These are phyloP conservation scores for Hipparchia sbordonii DNA, from an alignment of 2,888 invertebrate species.

Conservation along the genomic window DNA sequence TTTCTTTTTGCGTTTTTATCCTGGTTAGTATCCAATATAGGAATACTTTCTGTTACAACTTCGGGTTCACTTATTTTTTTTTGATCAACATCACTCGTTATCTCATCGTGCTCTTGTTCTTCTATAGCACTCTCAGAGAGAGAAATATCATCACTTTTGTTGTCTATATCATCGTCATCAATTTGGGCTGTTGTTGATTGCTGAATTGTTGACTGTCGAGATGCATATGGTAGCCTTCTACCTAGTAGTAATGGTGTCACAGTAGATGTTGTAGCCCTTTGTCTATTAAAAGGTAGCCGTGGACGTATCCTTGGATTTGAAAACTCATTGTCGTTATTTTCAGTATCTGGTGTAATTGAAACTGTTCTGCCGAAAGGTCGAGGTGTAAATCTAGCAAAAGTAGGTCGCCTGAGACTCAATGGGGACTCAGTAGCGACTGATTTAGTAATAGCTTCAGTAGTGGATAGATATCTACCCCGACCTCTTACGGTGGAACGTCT, in stretches of 20 bases:
- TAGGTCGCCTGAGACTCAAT: constrained; percentile 56
- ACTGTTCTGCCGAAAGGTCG: constrained; percentile 66
- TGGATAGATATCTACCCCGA: constrained; percentile 61
- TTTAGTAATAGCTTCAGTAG: constrained; percentile 54
- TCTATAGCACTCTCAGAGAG: constrained; percentile 78
- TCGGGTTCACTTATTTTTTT: constrained; percentile 56
- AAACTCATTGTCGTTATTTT: constrained; percentile 45
- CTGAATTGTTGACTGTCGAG: constrained; percentile 58
- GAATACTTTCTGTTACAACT: constrained; percentile 47
- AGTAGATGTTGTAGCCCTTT: constrained; percentile 50
- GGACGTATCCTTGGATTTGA: constrained; percentile 49
- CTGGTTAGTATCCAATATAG: constrained; percentile 55
- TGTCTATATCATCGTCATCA: constrained; percentile 63
- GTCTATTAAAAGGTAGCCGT: constrained; percentile 57
- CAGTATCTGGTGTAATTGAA: constrained; percentile 42
- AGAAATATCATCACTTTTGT: constrained; percentile 67
- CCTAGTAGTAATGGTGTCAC: constrained; percentile 50
- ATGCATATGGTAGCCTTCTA: constrained; percentile 62
- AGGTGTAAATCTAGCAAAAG: constrained; percentile 71
- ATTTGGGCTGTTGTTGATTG: constrained; percentile 47
- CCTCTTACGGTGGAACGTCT: constrained; percentile 65
- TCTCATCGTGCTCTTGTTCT: constrained; percentile 72
- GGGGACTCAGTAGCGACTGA: constrained; percentile 50
- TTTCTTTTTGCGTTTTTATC: constrained; percentile 65
- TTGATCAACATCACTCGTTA: constrained; percentile 46